These are phyloP conservation scores for Lindbergichthys nudifrons DNA, from an alignment of 2,797 vertebrate genomes.

Conservation along the genomic window DNA sequence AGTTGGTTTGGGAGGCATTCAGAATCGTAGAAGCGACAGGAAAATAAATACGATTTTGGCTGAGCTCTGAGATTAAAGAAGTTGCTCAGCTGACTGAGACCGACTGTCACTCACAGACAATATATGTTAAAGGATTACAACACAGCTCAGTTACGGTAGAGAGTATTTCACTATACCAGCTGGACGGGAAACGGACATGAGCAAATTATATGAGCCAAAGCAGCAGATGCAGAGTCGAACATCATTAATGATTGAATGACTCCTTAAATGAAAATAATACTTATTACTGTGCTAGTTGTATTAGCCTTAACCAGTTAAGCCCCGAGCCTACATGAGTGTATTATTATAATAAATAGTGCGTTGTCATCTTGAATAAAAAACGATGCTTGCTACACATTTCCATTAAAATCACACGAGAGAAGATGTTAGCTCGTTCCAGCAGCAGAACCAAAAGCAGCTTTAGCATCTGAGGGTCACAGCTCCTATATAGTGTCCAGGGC, in stretches of 20 bases:
- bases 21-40: constrained; percentile 51
- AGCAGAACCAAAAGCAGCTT: constrained; percentile 19
- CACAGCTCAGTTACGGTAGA: constrained; percentile 43
- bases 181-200: constrained; percentile 26
- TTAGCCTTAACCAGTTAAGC: neutral
- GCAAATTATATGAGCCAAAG: constrained; percentile 16
- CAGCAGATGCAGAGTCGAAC: constrained; percentile 8
- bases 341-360: no score
- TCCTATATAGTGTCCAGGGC: constrained; percentile 41
- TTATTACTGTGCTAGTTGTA: neutral
- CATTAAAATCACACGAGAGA: neutral
- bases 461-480: constrained; percentile 41
- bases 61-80: constrained; percentile 48
- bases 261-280: neutral
- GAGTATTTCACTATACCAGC: constrained; percentile 14
- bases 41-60: constrained; percentile 66
- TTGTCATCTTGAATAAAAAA: constrained; percentile 11
- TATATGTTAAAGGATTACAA: constrained; percentile 66
- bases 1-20: constrained; percentile 59
- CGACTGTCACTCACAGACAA: constrained; percentile 50
- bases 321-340: no score
- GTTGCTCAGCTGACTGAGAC: constrained; percentile 60
- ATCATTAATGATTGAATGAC: constrained; percentile 7
- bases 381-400: neutral
- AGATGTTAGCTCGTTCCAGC: constrained; percentile 15